phyloP scores from a whole-genome alignment of 2,113 vertebrate species.

The Orycteropus afer region DNA sequence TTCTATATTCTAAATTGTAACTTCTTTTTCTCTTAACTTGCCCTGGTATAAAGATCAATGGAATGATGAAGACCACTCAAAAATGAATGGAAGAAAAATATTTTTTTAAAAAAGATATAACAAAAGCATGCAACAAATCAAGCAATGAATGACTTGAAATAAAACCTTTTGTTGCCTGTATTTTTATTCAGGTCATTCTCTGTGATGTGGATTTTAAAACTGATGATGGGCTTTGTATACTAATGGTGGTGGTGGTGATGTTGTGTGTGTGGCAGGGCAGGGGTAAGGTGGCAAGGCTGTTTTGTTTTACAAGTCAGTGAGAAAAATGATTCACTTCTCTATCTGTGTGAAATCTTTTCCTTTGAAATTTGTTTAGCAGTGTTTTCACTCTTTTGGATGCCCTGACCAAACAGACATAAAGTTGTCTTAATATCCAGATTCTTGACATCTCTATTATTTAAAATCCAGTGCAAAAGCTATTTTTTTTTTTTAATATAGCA shows the following conservation, averaged over 20 bases:
- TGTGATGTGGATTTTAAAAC: not conserved
- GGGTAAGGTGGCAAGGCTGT: too few relatives aligned
- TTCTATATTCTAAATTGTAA: not conserved
- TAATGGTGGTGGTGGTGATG: not conserved
- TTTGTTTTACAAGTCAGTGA: not conserved
- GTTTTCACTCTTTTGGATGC: conserved; percentile 44
- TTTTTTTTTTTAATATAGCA: conserved; percentile 29
- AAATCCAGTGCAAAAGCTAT: conserved; percentile 3
- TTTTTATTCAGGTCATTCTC: not conserved
- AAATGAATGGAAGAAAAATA: not conserved
- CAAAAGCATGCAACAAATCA: not conserved
- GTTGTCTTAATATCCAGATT: conserved; percentile 46
- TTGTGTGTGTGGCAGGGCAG: not conserved
- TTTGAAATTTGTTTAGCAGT: conserved; percentile 49
- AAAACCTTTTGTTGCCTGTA: not conserved
- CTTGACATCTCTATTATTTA: conserved; percentile 27
- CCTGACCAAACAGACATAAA: conserved; percentile 38
- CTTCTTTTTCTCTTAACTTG: conserved; percentile 18
- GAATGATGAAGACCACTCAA: not conserved
- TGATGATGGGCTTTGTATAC: not conserved
- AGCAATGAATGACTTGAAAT: conserved; percentile 16
- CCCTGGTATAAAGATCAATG: not conserved
- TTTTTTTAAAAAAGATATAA: not conserved
- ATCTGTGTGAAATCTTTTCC: not conserved
- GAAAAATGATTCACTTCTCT: not conserved